phyloP scores from a whole-genome alignment of 2,113 vertebrate species.

The Corythaixoides concolor region DNA sequence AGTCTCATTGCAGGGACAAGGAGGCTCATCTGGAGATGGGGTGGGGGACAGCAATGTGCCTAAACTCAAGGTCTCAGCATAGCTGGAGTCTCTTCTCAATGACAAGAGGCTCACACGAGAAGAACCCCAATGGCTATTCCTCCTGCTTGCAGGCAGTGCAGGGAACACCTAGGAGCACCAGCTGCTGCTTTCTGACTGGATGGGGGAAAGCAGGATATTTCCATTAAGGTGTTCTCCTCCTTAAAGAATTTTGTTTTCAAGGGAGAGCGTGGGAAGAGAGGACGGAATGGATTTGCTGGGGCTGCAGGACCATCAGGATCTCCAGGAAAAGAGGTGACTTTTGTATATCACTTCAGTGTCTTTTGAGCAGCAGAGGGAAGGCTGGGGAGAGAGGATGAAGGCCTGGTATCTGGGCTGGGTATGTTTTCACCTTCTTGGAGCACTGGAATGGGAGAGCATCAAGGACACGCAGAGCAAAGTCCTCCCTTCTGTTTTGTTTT shows the following conservation, averaged over 20 bases:
- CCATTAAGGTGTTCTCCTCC: not conserved
- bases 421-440: not conserved
- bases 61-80: not conserved
- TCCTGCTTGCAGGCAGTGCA: not conserved
- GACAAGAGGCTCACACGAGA: not conserved
- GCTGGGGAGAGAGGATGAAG: not conserved
- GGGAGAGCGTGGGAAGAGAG: conserved; percentile 84
- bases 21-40: not conserved
- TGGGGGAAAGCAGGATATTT: not conserved
- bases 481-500: not conserved
- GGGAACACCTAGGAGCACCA: not conserved
- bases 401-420: not conserved
- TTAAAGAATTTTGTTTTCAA: conserved; percentile 39
- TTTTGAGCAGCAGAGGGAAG: not conserved
- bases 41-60: not conserved
- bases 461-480: not conserved
- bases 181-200: not conserved
- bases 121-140: not conserved
- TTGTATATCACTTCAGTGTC: not conserved
- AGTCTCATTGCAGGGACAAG: not conserved
- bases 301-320: conserved; percentile 70
- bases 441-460: not conserved
- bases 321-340: conserved; percentile 75
- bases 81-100: not conserved
- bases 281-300: conserved; percentile 81